These are phyloP conservation scores for Schizaphis graminum DNA, from an alignment of 2,888 invertebrate species.

Conservation along the genomic window DNA sequence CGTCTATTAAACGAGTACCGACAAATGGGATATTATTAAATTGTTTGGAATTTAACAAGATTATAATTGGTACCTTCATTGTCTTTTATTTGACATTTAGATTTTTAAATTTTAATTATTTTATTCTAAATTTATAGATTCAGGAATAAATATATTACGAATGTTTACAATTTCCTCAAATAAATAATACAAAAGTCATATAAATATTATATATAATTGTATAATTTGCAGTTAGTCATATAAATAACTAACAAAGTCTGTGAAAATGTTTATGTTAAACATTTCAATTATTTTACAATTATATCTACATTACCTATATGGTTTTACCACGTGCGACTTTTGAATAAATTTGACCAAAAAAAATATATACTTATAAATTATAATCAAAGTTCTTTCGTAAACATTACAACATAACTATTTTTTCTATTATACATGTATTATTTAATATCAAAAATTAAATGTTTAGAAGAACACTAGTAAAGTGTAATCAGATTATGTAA, in stretches of 20 bases:
- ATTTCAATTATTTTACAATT: neutral
- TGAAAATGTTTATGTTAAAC: neutral
- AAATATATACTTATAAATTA: neutral
- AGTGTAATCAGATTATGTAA: neutral
- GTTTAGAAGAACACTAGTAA: neutral
- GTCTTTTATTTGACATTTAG: neutral
- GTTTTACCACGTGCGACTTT: neutral
- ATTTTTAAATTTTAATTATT: neutral
- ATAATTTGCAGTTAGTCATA: neutral
- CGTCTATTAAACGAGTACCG: neutral
- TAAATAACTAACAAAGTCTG: neutral
- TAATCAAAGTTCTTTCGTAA: neutral
- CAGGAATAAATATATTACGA: neutral
- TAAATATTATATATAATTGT: neutral
- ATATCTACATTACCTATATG: neutral
- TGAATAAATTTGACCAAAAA: neutral
- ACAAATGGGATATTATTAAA: neutral
- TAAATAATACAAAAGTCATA: neutral
- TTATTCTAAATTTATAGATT: neutral
- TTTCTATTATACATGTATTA: neutral
- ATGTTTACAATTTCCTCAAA: neutral
- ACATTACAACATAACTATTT: neutral
- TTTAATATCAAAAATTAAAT: neutral
- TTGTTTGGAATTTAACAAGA: neutral
- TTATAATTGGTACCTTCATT: neutral